Conservation (phyloP, 2,888 invertebrate species). For the Tetropium fuscum region DNA sequence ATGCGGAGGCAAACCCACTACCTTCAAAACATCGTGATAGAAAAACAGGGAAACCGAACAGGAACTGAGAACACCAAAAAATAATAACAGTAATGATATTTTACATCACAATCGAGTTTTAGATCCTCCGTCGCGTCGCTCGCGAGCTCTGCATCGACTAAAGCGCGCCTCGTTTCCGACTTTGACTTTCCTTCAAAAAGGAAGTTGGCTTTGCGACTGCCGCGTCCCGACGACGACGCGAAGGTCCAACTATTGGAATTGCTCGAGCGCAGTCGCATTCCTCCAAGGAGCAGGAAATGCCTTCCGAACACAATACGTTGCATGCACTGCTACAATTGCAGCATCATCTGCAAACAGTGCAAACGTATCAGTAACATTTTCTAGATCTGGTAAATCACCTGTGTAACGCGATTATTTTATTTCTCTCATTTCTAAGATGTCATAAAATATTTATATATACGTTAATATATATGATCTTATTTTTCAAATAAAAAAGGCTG, state of each 20-base stretch:
- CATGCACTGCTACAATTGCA: too few species aligned
- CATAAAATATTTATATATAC: too few species aligned
- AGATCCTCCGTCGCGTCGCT: constrained; percentile 6
- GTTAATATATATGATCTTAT: too few species aligned
- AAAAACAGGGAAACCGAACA: neutral
- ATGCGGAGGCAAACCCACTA: constrained; percentile 5
- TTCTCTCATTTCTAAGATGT: too few species aligned
- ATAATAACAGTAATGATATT: neutral
- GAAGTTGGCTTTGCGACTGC: constrained; percentile 47
- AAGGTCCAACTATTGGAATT: constrained; percentile 49
- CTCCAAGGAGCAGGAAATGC: constrained; percentile 41
- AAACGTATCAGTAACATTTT: too few species aligned
- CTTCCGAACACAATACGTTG: constrained; percentile 43
- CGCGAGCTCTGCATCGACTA: constrained; percentile 19
- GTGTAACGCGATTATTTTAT: too few species aligned
- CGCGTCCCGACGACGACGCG: constrained; percentile 51
- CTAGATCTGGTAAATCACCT: too few species aligned
- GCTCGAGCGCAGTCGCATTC: constrained; percentile 47
- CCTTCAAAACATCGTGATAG: neutral
- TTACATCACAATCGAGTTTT: constrained; percentile 6
- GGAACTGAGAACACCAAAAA: neutral
- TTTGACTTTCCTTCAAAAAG: constrained; percentile 15
- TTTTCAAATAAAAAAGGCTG: too few species aligned
- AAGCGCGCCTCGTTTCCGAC: constrained; percentile 7
- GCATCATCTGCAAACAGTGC: too few species aligned